A percentile compares a stretch with the other conserved stretches of the same genome.
These are phyloP conservation scores for Drosophila nikananu DNA, from an alignment of 1,140 invertebrate species.

Conservation along the genomic window DNA sequence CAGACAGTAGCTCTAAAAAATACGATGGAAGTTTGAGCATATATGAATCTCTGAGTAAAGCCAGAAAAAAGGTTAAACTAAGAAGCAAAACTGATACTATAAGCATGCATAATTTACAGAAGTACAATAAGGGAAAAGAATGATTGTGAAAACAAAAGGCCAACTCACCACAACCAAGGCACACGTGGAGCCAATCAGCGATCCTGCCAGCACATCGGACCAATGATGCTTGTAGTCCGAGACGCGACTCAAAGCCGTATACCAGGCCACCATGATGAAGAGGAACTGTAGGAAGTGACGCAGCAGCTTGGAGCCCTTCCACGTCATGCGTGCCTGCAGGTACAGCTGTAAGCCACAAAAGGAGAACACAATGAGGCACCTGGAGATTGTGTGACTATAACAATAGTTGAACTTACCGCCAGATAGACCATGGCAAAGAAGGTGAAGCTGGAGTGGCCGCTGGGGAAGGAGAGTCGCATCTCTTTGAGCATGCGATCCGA, in stretches of 20 bases:
- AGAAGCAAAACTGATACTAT: background rate
- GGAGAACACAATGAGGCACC: constrained; percentile 10
- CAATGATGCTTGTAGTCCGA: constrained; percentile 99
- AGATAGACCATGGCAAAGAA: constrained; percentile 93
- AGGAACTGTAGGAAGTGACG: constrained; percentile 91
- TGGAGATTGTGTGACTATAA: constrained; percentile 49
- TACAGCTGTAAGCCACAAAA: constrained; percentile 89
- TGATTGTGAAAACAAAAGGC: background rate
- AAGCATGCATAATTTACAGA: background rate
- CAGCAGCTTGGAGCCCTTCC: constrained; percentile 90
- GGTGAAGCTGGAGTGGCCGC: constrained; percentile 93
- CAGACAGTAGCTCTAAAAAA: constrained; percentile 73
- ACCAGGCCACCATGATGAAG: constrained; percentile 91
- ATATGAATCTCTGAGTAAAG: background rate
- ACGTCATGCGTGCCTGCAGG: constrained; percentile 91
- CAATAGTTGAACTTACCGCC: constrained; percentile 88
- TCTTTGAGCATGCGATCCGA: constrained; percentile 89
- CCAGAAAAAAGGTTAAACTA: background rate
- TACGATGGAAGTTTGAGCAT: constrained; percentile 41
- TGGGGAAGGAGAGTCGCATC: constrained; percentile 92
- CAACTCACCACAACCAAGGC: constrained; percentile 88
- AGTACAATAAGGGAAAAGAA: background rate
- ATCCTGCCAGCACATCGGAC: constrained; percentile 88
- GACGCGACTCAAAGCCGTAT: constrained; percentile 93
- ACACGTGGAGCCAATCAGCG: constrained; percentile 86